Base-by-base conservation (phyloP, 2,113 vertebrate genomes). In the Anser brachyrhynchus region DNA sequence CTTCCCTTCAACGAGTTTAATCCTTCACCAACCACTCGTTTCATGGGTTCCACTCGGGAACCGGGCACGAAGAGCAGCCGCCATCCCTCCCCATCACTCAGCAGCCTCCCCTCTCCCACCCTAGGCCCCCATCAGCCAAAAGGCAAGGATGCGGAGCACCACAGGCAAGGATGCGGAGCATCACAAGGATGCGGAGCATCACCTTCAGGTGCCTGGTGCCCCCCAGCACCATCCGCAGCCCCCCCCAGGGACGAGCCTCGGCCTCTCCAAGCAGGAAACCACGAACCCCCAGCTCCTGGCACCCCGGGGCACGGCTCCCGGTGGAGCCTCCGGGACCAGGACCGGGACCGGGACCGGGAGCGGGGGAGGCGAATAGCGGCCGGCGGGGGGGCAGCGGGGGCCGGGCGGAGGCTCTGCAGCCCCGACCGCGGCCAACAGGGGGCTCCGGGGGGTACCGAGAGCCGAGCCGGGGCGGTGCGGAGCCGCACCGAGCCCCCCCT, bases 61-160 rank as follows among this genome's bases (percentile, higher is more conserved):
- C 7, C 1, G 1, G 46, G 46, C 1, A 1, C 5, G 1, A 39
- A 14, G 2, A 0, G 55, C 23, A 17, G 39, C 62, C 31, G 21
- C 25, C 10, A 11, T 18, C 43, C 25, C 31, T 22, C 22, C 29
- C 28, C n/a, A 11, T 4, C 17, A 7, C 5, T 3, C 2, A 6
- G 19, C 16, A 8, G 28, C 20, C 31, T 33, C 51, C 44, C 4
- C 54, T 13, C 29, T n/a, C 25, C 72, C 26, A 13, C 39, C 13
- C 41, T 31, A 54, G 4, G 13, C 21, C 39, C 11, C 13, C 23
- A 29, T 18, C 18, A 10, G 31, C n/a, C 31, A 9, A 49, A 49
- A 49, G 20, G 46, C 46, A 49, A 49, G 46, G 46, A 49, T 22
- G 46, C 46, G 4, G 46, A 49, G 46, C 46, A 49, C 11, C 46